Base-by-base conservation (phyloP, 35 echinoderm and acorn worm species). In the Apostichopus californicus region DNA sequence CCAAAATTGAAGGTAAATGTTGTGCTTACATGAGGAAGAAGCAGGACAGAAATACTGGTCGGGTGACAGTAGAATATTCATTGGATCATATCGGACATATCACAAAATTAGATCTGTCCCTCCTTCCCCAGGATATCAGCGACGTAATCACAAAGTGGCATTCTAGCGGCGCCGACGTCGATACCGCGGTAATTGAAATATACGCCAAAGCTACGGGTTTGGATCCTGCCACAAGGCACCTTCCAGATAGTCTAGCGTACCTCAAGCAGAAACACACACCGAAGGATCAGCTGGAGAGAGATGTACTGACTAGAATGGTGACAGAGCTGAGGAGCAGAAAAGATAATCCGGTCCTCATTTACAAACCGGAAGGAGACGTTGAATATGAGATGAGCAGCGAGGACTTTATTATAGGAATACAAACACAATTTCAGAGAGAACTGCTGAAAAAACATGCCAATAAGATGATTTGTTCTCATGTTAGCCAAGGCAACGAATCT, bases 11-110 rank as follows among this genome's bases (percentile, higher is more conserved):
- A 20, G 53, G 80, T 12, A 83, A 55, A 55, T 83, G 80, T 21
- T 83, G 80, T 9, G 80, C 80, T 12, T 83, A 83, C 80, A 83
- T 83, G 53, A 83, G 53, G 18, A 83, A 83, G 56, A 83, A 83
- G 21, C 52, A 83, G 20, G 80, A 83, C 34, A 83, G 56, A 56
- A 28, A 83, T 56, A 83, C 53, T 55, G 53, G 80, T 13, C 53
- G 20, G 17, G 53, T 83, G 17, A 83, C 80, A 18, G 56, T 83
- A 3, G 80, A 83, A 17, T 83, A 83, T 83, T 83, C 80, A 8
- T 83, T 83, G 53, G 80, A 83, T 83, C 80, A 83, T 57, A 54
- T 83, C 9, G 80, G 80, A 83, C 80, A 83, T 83, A 14, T 9
- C 56, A 83, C 80, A 83, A 83, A 83, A 54, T 56, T 83, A 28